phyloP scores from a whole-genome alignment of 2,113 vertebrate species.

The Oncorhynchus mykiss region DNA sequence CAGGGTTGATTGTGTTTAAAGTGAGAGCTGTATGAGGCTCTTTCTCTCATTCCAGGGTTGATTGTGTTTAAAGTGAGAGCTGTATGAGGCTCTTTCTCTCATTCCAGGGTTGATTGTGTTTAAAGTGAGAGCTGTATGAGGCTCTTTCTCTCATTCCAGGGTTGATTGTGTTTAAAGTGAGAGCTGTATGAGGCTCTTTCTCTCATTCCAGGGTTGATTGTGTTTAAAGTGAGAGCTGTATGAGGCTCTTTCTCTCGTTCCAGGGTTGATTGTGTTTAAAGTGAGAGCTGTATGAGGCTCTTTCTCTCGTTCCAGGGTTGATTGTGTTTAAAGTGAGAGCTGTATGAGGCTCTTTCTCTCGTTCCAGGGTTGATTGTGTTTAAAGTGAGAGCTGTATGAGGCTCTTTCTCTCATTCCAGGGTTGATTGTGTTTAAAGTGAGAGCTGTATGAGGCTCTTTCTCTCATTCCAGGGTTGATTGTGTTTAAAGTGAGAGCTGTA shows the following conservation, averaged over 20 bases:
- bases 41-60: slow-evolving; percentile 65
- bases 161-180: slow-evolving; percentile 66
- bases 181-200: slow-evolving; percentile 36
- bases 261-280: slow-evolving; percentile 69
- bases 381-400: slow-evolving; percentile 45
- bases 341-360: slow-evolving; percentile 47
- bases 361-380: slow-evolving; percentile 72
- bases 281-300: slow-evolving; percentile 39
- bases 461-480: slow-evolving; percentile 72
- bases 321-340: slow-evolving; percentile 62
- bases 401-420: slow-evolving; percentile 63
- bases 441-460: slow-evolving; percentile 36
- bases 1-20: slow-evolving; percentile 69
- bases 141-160: slow-evolving; percentile 63
- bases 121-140: slow-evolving; percentile 45
- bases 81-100: slow-evolving; percentile 47
- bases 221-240: slow-evolving; percentile 43
- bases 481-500: slow-evolving; percentile 43
- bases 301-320: slow-evolving; percentile 65
- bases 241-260: slow-evolving; percentile 60
- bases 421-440: slow-evolving; percentile 66
- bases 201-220: slow-evolving; percentile 72
- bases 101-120: slow-evolving; percentile 72
- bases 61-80: slow-evolving; percentile 62
- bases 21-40: slow-evolving; percentile 39